Evolutionary conservation across 2,888 invertebrate species (phyloP).

Genomic region (Nemapogon koenigi): DNA sequence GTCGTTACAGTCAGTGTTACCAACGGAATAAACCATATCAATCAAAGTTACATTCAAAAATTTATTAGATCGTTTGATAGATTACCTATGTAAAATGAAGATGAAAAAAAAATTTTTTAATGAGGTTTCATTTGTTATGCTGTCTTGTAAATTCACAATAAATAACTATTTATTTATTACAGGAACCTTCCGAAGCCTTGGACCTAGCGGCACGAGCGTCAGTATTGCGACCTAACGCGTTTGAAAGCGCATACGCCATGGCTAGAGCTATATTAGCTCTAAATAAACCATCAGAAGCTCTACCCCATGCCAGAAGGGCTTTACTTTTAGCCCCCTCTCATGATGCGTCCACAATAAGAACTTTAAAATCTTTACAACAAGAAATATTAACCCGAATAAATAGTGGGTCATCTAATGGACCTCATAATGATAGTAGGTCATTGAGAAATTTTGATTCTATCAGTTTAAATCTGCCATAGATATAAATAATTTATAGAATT

Average conservation of each 20-base stretch:
- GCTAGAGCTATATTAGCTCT: constrained; percentile 86
- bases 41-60: no score
- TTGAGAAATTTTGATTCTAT: constrained; percentile 56
- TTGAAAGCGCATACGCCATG: constrained; percentile 92
- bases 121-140: no score
- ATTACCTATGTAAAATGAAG: no score
- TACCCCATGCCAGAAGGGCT: constrained; percentile 84
- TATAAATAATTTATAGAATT: no score
- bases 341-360: constrained; percentile 75
- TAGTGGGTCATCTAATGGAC: constrained; percentile 43
- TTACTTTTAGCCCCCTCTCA: constrained; percentile 73
- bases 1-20: no score
- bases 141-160: no score
- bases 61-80: no score
- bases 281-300: constrained; percentile 75
- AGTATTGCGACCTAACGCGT: constrained; percentile 83
- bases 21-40: no score
- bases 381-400: constrained; percentile 68
- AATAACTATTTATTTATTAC: constrained; percentile 22
- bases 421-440: constrained; percentile 33
- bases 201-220: constrained; percentile 89
- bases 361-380: constrained; percentile 76
- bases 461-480: constrained; percentile 53
- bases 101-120: no score
- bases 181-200: constrained; percentile 87